Evolutionary conservation across 1,140 invertebrate species (phyloP), one percentile per base, ranked within the genome.

Genomic region (Aphaenogaster ashmeadi): DNA sequence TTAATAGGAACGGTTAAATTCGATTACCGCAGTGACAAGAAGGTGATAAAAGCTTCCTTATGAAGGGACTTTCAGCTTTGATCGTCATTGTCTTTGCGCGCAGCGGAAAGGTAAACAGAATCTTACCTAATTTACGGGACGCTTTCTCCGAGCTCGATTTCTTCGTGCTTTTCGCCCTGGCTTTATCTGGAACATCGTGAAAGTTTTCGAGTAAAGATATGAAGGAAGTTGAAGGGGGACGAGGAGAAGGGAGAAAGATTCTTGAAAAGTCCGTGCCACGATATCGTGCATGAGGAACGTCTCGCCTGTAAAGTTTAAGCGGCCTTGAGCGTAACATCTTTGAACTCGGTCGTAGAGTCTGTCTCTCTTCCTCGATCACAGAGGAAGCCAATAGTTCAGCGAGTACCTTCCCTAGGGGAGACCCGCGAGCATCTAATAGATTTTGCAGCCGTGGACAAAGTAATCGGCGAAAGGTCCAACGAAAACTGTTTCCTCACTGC

Each of bases 91-190:
- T 81, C 50, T 81, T 81, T 71, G 66, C 50, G 79, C 47, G 64
- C 36, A 9, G 79, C 38, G 9, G 66, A 81, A 81, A 81, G 79
- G 66, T 71, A 81, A 81, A 81, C 79, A 81, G 79, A 81, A 81
- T 81, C 66, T 81, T 72, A 81, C 79, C 79, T 67, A 81, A 81
- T 81, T 81, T 81, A 71, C 66, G 79, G 27, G 50, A 71, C 21
- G 79, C 66, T 81, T 81, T 72, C 79, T 58, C 79, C 79, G 50
- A 38, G 79, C 66, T 81, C 50, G 79, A 81, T 81, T 81, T 81
- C 64, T 72, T 72, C 66, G 66, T 72, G 79, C 66, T 72, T 81
- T 81, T 56, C 66, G 50, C 38, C 36, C 21, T 36, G 50, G 38
- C 79, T 81, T 81, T 81, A 81, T 56, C 50, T 52, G 56, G 47